These are phyloP conservation scores for Platyrinchus mystaceus DNA, from an alignment of 2,797 vertebrate species.

Conservation along the genomic window DNA sequence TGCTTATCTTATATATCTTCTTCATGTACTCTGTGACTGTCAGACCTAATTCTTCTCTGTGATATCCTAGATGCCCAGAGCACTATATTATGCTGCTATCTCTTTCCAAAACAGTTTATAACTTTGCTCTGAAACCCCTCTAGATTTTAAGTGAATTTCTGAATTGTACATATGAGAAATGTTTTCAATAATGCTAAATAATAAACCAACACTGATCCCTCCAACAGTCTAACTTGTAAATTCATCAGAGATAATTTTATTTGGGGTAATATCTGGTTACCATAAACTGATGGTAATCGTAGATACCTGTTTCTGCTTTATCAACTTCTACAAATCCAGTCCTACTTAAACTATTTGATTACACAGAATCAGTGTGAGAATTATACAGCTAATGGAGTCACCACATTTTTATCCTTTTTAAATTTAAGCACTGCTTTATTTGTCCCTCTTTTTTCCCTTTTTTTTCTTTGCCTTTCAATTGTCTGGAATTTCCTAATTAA, in stretches of 20 bases:
- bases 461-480: background rate
- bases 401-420: background rate
- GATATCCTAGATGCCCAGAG: background rate
- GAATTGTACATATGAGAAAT: background rate
- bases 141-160: background rate
- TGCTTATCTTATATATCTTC: background rate
- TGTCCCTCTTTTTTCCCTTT: background rate
- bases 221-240: background rate
- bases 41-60: background rate
- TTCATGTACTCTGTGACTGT: background rate
- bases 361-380: background rate
- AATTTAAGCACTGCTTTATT: background rate
- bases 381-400: background rate
- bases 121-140: background rate
- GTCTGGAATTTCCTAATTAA: background rate
- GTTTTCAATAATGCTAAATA: background rate
- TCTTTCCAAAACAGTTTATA: background rate
- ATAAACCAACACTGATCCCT: background rate
- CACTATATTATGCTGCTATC: background rate
- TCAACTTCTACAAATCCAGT: background rate
- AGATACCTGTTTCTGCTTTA: background rate
- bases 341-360: background rate
- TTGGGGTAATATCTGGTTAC: background rate
- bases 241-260: background rate
- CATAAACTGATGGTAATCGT: background rate